Percentiles rank a stretch among this genome's conserved stretches.
Evolutionary conservation across 2,113 vertebrate genomes (phyloP).

Genomic region (Castor canadensis): DNA sequence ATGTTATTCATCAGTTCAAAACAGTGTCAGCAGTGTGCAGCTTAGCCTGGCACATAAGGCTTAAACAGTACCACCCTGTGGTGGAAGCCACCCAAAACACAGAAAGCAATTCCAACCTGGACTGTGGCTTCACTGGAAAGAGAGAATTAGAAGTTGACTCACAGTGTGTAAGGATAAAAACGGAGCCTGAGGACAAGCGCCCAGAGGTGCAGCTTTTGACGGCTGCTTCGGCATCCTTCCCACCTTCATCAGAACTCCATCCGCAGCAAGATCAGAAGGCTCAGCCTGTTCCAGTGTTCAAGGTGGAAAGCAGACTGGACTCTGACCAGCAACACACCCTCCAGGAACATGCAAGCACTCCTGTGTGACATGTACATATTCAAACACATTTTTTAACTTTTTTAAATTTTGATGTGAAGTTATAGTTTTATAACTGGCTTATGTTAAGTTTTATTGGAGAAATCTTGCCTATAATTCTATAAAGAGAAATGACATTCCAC

Average conservation of each 20-base stretch:
- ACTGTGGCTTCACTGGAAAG: constrained; percentile 81
- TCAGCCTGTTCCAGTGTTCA: constrained; percentile 82
- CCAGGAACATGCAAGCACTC: constrained; percentile 83
- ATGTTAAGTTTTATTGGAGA: constrained; percentile 90
- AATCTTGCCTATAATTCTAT: constrained; percentile 92
- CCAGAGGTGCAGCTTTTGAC: constrained; percentile 84
- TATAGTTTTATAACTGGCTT: constrained; percentile 93
- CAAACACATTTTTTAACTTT: constrained; percentile 90
- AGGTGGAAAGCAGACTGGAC: constrained; percentile 85
- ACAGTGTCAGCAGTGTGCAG: constrained; percentile 98
- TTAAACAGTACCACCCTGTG: constrained; percentile 92
- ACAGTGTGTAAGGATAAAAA: constrained; percentile 83
- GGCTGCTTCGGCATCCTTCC: constrained; percentile 76
- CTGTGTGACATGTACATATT: constrained; percentile 89
- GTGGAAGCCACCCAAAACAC: constrained; percentile 82
- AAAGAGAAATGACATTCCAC: constrained; percentile 91
- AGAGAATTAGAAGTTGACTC: constrained; percentile 84
- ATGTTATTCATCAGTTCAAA: constrained; percentile 99
- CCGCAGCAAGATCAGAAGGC: constrained; percentile 81
- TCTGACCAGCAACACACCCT: constrained; percentile 84
- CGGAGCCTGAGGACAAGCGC: constrained; percentile 85
- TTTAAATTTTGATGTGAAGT: constrained; percentile 92
- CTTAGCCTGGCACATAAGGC: constrained; percentile 98
- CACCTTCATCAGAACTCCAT: constrained; percentile 81
- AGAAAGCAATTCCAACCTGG: constrained; percentile 79